A percentile compares a stretch with the other conserved stretches of the same genome.
Conservation (phyloP, 2,888 invertebrate species). For the Mythimna vitellina region DNA sequence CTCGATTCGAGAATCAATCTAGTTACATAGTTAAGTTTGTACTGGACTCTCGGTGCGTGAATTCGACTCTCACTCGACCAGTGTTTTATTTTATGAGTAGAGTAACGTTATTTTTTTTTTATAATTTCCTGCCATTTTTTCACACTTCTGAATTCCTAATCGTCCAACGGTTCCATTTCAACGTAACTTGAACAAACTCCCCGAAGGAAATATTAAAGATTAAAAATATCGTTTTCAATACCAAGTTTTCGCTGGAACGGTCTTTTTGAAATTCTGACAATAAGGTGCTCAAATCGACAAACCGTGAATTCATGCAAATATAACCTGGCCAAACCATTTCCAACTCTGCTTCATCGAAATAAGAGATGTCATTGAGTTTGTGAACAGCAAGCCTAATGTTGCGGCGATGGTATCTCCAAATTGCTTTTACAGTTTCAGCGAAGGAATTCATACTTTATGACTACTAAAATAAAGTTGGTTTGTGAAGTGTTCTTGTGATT, state of each 20-base stretch:
- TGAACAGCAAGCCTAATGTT: conserved; percentile 25
- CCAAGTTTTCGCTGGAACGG: conserved; percentile 57
- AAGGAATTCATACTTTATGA: conserved; percentile 50
- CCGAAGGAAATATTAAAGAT: conserved; percentile 52
- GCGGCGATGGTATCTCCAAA: conserved; percentile 50
- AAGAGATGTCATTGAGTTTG: conserved; percentile 7
- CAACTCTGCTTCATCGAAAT: conserved; percentile 31
- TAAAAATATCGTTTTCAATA: conserved; percentile 66
- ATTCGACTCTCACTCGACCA: no score
- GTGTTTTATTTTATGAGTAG: not conserved
- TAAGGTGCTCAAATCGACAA: conserved; percentile 45
- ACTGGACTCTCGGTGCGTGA: no score
- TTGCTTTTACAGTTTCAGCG: conserved; percentile 50
- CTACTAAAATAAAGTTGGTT: conserved; percentile 28
- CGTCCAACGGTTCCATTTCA: conserved; percentile 11
- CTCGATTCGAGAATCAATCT: no score
- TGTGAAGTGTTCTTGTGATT: conserved; percentile 8
- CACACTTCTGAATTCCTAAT: conserved; percentile 16
- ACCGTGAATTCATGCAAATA: conserved; percentile 6
- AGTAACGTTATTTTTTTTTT: not conserved
- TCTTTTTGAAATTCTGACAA: conserved; percentile 64
- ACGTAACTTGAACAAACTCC: conserved; percentile 23
- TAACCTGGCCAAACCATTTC: conserved; percentile 12
- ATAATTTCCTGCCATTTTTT: conserved; percentile 4
- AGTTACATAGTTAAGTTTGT: no score